These are phyloP conservation scores for Meghimatium bilineatum DNA, from an alignment of 2,888 invertebrate species.

Conservation along the genomic window DNA sequence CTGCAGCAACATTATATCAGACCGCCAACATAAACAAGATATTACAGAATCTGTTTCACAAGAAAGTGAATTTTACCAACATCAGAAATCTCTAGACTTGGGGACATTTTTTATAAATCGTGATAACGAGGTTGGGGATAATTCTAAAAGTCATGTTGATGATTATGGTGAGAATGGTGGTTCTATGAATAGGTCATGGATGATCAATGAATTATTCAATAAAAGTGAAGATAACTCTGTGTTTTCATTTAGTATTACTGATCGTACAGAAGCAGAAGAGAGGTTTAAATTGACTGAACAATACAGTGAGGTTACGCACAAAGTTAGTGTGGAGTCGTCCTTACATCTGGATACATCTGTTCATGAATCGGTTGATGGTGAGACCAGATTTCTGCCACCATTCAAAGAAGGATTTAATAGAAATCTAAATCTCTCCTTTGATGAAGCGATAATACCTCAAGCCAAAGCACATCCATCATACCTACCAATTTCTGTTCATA, in stretches of 20 bases:
- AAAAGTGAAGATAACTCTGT: slow-evolving; percentile 31
- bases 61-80: slow-evolving; percentile 58
- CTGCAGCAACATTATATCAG: too few species aligned
- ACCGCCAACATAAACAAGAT: slow-evolving; percentile 67
- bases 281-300: not conserved
- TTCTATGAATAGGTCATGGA: slow-evolving; percentile 16
- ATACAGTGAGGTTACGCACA: slow-evolving; percentile 51
- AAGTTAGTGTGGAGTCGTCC: slow-evolving; percentile 67
- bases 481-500: slow-evolving; percentile 63
- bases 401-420: slow-evolving; percentile 67
- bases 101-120: slow-evolving; percentile 65
- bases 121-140: slow-evolving; percentile 44
- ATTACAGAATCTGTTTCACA: slow-evolving; percentile 67
- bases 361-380: slow-evolving; percentile 64
- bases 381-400: slow-evolving; percentile 67
- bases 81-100: slow-evolving; percentile 66
- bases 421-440: slow-evolving; percentile 63
- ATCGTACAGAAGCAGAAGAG: slow-evolving; percentile 26
- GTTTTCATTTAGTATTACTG: slow-evolving; percentile 12
- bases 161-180: slow-evolving; percentile 37
- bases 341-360: slow-evolving; percentile 66
- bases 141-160: slow-evolving; percentile 21
- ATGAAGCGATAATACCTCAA: slow-evolving; percentile 50
- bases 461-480: slow-evolving; percentile 50
- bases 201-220: not conserved